A percentile compares a stretch with the other conserved stretches of the same genome.
These are phyloP conservation scores for Petrocephalus zakoni DNA, from an alignment of 2,113 vertebrate genomes.

Conservation along the genomic window DNA sequence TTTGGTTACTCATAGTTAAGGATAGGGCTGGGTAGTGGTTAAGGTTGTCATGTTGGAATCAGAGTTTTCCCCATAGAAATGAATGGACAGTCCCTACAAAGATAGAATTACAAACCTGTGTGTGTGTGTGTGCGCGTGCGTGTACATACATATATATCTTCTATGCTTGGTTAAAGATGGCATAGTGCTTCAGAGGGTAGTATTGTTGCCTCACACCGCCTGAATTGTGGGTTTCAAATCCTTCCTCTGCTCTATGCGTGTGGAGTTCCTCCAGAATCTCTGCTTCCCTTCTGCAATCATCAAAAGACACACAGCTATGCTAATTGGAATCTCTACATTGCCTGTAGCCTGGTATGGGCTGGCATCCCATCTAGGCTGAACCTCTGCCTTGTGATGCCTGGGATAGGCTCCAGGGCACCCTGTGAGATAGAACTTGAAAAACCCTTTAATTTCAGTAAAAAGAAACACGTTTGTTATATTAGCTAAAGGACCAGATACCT, in stretches of 20 bases:
- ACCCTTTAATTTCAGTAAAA: not conserved
- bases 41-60: too few relatives aligned
- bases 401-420: not conserved
- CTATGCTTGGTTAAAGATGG: not conserved
- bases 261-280: not conserved
- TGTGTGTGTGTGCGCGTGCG: too few relatives aligned
- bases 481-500: not conserved
- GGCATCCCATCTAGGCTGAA: not conserved
- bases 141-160: not conserved
- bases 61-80: too few relatives aligned
- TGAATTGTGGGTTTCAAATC: not conserved
- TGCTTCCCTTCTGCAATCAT: not conserved
- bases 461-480: not conserved
- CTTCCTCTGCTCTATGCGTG: not conserved
- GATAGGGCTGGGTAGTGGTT: too few relatives aligned
- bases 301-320: not conserved
- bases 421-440: not conserved
- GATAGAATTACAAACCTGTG: too few relatives aligned
- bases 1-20: too few relatives aligned
- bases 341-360: not conserved
- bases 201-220: not conserved
- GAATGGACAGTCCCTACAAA: too few relatives aligned
- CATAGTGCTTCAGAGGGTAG: not conserved
- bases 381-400: not conserved
- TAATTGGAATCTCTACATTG: not conserved